Evolutionary conservation across 2,888 invertebrate species (phyloP).

Genomic region (Chrysolina oricalcia): DNA sequence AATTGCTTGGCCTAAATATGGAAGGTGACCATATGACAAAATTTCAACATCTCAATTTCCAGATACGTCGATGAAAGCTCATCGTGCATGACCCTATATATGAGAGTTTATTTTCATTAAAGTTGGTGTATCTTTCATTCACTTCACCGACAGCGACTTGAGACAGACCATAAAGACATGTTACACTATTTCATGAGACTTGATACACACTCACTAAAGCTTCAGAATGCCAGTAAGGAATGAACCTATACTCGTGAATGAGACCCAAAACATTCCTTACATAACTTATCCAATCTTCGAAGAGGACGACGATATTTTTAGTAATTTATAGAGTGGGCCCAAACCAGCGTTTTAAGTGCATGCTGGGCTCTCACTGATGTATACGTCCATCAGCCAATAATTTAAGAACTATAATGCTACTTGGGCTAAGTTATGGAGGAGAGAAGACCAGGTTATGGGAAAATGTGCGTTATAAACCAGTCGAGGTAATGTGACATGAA

Average conservation of each 20-base stretch:
- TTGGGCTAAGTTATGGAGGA: slow-evolving; percentile 30
- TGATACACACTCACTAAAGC: slow-evolving; percentile 2
- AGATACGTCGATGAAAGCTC: too few relatives aligned
- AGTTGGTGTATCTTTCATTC: not conserved
- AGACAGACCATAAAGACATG: not conserved
- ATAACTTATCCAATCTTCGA: slow-evolving; percentile 35
- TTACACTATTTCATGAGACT: not conserved
- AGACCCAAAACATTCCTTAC: slow-evolving; percentile 35
- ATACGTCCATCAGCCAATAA: slow-evolving; percentile 54
- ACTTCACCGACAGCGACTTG: not conserved
- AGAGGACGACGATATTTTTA: slow-evolving; percentile 42
- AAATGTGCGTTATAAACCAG: slow-evolving; percentile 7
- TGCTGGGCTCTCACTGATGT: slow-evolving; percentile 54
- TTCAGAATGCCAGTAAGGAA: not conserved
- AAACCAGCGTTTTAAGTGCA: slow-evolving; percentile 46
- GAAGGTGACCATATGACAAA: too few relatives aligned
- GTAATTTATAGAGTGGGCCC: slow-evolving; percentile 44
- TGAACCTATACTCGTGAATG: slow-evolving; percentile 26
- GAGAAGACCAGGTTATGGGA: not conserved
- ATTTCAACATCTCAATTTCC: too few relatives aligned
- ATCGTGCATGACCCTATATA: too few relatives aligned
- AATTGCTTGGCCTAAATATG: too few relatives aligned
- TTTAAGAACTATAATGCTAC: slow-evolving; percentile 51
- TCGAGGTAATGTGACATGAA: not conserved
- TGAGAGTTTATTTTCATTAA: too few relatives aligned